Percentiles rank a stretch among this genome's conserved stretches.
These are phyloP conservation scores for Spheniscus humboldti DNA, from an alignment of 2,797 vertebrate species.

Conservation along the genomic window DNA sequence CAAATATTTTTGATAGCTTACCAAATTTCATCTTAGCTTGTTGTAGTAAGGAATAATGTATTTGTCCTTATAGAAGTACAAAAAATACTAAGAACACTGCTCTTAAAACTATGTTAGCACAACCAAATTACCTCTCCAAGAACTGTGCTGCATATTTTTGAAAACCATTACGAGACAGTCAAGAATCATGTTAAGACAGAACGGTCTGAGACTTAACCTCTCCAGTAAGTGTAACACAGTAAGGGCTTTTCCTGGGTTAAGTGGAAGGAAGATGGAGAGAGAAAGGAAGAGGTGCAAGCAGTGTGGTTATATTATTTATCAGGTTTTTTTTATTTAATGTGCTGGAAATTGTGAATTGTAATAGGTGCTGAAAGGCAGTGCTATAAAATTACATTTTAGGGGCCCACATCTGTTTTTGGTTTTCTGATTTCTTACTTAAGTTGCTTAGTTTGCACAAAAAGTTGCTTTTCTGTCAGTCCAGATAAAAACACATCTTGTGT, in stretches of 20 bases:
- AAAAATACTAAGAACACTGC: neutral
- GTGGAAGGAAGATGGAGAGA: neutral
- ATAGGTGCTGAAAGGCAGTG: neutral
- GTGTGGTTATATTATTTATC: neutral
- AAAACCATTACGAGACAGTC: neutral
- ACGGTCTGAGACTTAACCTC: neutral
- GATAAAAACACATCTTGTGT: neutral
- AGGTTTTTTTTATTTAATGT: neutral
- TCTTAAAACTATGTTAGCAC: neutral
- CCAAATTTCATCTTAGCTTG: neutral
- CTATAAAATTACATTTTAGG: neutral
- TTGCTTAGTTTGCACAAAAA: neutral
- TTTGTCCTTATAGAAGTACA: neutral
- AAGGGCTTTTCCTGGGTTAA: neutral
- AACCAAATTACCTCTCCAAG: neutral
- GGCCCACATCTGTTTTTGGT: neutral
- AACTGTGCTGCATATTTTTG: neutral
- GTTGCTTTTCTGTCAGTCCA: neutral
- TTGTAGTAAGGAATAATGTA: neutral
- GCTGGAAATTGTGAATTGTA: neutral
- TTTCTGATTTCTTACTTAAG: neutral
- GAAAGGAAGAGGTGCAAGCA: neutral
- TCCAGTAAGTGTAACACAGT: neutral
- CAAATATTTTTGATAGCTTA: neutral
- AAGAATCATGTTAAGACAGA: neutral